A percentile compares a stretch with the other conserved stretches of the same genome.
These are phyloP conservation scores for Ramazzottius varieornatus DNA, from an alignment of 2,888 invertebrate genomes.

Conservation along the genomic window DNA sequence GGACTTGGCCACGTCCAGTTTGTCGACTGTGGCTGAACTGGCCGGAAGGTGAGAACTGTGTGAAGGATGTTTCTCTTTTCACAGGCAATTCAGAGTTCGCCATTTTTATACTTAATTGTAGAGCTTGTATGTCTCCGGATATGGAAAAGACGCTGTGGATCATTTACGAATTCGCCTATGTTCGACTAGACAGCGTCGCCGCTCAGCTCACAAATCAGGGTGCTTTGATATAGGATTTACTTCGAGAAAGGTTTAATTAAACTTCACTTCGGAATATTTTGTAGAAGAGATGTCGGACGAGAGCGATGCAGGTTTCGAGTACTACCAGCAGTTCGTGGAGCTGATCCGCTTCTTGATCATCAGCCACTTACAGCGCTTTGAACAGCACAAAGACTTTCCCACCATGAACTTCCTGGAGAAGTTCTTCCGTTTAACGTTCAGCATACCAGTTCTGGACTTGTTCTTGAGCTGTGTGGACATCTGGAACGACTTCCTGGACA, in stretches of 20 bases:
- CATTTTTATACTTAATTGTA: too few species aligned
- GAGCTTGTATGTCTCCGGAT: not conserved
- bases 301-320: not conserved
- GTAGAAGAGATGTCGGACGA: not conserved
- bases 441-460: not conserved
- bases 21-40: not conserved
- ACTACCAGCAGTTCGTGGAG: not conserved
- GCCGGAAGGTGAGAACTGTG: not conserved
- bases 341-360: not conserved
- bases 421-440: not conserved
- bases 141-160: not conserved
- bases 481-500: slow-evolving; percentile 3
- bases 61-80: too few species aligned
- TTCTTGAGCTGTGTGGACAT: not conserved
- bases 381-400: not conserved
- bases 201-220: not conserved
- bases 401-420: not conserved
- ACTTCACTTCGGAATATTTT: too few species aligned
- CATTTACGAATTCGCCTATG: not conserved
- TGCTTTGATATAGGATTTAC: too few species aligned
- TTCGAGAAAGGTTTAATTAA: too few species aligned
- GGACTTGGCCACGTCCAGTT: not conserved
- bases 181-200: not conserved
- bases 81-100: too few species aligned
- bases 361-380: not conserved